Evolutionary conservation across 2,113 vertebrate genomes (phyloP).

Genomic region (Nothobranchius furzeri): DNA sequence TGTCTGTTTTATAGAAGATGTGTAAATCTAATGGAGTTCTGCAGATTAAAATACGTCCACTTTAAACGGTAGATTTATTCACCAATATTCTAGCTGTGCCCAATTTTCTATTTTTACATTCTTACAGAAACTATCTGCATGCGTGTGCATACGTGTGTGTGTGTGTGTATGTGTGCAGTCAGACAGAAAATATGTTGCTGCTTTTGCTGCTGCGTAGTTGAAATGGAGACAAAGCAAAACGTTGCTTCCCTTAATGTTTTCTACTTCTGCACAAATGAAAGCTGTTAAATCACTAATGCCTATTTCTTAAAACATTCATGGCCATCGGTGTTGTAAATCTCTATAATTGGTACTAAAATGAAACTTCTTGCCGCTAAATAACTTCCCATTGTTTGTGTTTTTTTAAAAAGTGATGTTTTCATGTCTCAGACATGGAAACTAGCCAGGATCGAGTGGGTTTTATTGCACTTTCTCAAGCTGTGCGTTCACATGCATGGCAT

Average conservation of each 20-base stretch:
- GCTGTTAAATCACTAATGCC: constrained; percentile 38
- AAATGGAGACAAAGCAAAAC: constrained; percentile 42
- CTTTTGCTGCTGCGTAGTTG: constrained; percentile 65
- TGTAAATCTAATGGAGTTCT: constrained; percentile 68
- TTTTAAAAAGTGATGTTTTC: constrained; percentile 22
- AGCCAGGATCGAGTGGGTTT: constrained; percentile 47
- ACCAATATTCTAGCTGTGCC: constrained; percentile 64
- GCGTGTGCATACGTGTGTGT: constrained; percentile 65
- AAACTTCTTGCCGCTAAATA: constrained; percentile 20
- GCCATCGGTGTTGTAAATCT: constrained; percentile 34
- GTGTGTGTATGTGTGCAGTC: constrained; percentile 67
- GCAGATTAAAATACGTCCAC: constrained; percentile 72
- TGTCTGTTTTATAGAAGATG: constrained; percentile 78
- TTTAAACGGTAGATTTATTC: constrained; percentile 62
- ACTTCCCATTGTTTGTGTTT: constrained; percentile 36
- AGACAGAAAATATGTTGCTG: constrained; percentile 49
- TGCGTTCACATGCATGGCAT: constrained; percentile 40
- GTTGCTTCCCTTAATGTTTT: constrained; percentile 70
- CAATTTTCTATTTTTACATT: constrained; percentile 76
- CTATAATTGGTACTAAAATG: constrained; percentile 12
- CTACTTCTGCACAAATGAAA: constrained; percentile 67
- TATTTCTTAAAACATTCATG: constrained; percentile 52
- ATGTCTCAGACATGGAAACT: constrained; percentile 17
- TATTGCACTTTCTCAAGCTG: constrained; percentile 61
- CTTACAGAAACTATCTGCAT: constrained; percentile 64